Percentiles rank a stretch among this genome's conserved stretches.
Conservation (phyloP, 2,113 vertebrate species). For the Cottus gobio region DNA sequence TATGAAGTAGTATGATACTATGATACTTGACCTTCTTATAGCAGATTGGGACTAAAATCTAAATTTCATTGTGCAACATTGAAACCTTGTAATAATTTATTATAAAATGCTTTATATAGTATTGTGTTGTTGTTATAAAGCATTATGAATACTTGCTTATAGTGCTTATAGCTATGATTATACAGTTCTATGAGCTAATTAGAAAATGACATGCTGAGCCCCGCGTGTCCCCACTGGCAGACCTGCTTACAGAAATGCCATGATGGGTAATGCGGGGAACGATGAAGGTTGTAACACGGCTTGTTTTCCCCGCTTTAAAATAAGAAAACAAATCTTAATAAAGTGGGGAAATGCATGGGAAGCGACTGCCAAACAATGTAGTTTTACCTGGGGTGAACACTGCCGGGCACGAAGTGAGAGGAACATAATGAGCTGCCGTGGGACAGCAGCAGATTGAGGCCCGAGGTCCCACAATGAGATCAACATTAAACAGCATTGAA, state of each 20-base stretch:
- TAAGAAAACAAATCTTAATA: background rate
- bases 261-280: background rate
- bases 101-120: background rate
- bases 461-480: background rate
- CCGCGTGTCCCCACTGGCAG: too few species aligned
- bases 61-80: too few species aligned
- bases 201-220: background rate
- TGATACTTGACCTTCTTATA: too few species aligned
- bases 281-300: background rate
- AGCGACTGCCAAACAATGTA: conserved; percentile 20
- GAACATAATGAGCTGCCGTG: conserved; percentile 51
- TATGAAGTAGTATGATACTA: too few species aligned
- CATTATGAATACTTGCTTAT: background rate
- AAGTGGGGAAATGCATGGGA: background rate
- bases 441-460: conserved; percentile 24
- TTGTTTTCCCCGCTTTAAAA: background rate
- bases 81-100: background rate
- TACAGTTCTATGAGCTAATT: background rate
- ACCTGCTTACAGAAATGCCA: background rate
- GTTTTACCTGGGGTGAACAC: conserved; percentile 10
- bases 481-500: conserved; percentile 29
- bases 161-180: background rate
- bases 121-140: background rate
- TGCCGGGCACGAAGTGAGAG: background rate
- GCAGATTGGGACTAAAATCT: background rate